Conservation (phyloP, 2,797 vertebrate species). For the Manis crassicaudata region DNA sequence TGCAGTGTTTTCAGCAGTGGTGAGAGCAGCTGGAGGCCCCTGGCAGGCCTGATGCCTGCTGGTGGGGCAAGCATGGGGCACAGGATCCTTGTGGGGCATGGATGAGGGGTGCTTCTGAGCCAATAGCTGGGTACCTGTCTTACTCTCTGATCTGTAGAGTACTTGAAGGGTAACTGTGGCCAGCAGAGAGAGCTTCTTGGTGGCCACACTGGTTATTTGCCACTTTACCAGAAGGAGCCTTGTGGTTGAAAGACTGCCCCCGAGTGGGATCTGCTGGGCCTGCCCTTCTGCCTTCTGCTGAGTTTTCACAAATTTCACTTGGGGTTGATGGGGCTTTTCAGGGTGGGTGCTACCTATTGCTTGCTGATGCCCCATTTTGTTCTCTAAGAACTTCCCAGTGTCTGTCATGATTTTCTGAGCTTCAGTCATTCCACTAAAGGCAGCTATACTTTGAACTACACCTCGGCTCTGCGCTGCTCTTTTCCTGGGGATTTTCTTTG, state of each 20-base stretch:
- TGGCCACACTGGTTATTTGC: neutral
- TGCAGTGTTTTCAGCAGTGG: neutral
- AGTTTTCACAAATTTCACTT: neutral
- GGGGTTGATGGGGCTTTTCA: neutral
- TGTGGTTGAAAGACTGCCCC: neutral
- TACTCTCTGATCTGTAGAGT: neutral
- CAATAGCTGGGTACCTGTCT: neutral
- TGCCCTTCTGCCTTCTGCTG: neutral
- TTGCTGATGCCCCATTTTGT: neutral
- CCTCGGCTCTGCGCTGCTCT: neutral
- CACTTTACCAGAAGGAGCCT: neutral
- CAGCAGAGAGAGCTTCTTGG: too few relatives aligned
- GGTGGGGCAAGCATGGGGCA: neutral
- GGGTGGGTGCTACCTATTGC: neutral
- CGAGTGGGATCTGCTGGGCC: neutral
- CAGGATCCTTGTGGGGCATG: fast-evolving
- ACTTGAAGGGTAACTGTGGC: neutral
- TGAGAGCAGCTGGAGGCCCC: fast-evolving
- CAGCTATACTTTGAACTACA: neutral
- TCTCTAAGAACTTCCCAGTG: neutral
- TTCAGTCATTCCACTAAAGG: neutral
- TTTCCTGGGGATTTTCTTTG: neutral
- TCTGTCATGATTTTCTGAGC: neutral
- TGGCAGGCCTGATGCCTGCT: neutral
- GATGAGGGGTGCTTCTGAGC: too few relatives aligned